Conservation (phyloP, 2,888 invertebrate species). For the Cyclophora punctaria region DNA sequence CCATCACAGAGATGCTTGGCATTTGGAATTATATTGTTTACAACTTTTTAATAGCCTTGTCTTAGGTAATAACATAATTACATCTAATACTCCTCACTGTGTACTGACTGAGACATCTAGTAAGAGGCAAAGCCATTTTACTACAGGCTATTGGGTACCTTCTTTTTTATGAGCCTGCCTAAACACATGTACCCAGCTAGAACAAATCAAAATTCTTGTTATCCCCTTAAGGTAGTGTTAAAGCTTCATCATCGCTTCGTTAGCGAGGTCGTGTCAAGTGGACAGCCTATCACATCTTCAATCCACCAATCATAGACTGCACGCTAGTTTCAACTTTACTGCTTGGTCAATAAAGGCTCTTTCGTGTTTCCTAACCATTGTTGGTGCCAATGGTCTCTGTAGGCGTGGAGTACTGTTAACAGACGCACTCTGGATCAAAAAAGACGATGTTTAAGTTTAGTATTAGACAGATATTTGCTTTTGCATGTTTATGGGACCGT, state of each 20-base stretch:
- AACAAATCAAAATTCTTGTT: conserved; percentile 32
- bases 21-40: too few species aligned
- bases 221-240: conserved; percentile 30
- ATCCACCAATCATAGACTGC: conserved; percentile 15
- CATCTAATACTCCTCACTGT: too few species aligned
- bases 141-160: too few species aligned
- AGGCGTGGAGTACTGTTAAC: conserved; percentile 53
- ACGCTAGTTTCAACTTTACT: conserved; percentile 17
- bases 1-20: too few species aligned
- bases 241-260: conserved; percentile 46
- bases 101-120: too few species aligned
- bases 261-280: conserved; percentile 49
- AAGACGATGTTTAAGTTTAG: conserved; percentile 37
- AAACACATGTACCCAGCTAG: conserved; percentile 7
- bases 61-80: too few species aligned
- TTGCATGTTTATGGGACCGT: conserved; percentile 33
- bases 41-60: too few species aligned
- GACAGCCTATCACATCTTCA: conserved; percentile 22
- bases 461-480: conserved; percentile 43
- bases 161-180: too few species aligned
- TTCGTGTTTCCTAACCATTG: conserved; percentile 9
- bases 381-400: conserved; percentile 29
- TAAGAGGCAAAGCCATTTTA: too few species aligned
- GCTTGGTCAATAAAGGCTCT: conserved; percentile 5
- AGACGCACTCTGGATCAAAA: conserved; percentile 30